Percentiles rank a stretch among this genome's conserved stretches.
Conservation (phyloP, 92 coral and sea anemone genomes). For the Palythoa heliodiscus region DNA sequence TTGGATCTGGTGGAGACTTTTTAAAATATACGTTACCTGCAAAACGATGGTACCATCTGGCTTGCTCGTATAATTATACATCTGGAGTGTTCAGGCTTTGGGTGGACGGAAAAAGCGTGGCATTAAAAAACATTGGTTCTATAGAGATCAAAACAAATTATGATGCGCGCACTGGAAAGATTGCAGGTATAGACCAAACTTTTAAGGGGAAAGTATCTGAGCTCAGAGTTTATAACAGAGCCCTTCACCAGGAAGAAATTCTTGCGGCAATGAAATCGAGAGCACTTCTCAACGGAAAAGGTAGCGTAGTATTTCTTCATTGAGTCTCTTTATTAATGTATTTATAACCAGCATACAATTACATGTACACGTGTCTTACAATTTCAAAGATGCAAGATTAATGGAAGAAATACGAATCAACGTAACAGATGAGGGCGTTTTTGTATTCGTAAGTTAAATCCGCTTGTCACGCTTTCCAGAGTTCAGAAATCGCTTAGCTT, state of each 20-base stretch:
- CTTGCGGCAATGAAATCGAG: constrained; percentile 16
- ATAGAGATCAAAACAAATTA: background rate
- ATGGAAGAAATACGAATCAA: too few species aligned
- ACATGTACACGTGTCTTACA: too few species aligned
- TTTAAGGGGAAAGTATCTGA: constrained; percentile 11
- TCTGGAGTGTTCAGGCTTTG: constrained; percentile 13
- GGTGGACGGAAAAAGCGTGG: constrained; percentile 12
- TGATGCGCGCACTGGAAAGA: background rate
- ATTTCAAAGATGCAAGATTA: too few species aligned
- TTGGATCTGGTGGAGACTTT: too few species aligned
- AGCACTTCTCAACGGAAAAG: constrained; percentile 1
- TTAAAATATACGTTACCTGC: background rate
- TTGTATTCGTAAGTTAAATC: too few species aligned
- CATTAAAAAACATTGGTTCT: background rate
- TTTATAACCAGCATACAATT: too few species aligned
- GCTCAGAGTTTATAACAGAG: constrained; percentile 26
- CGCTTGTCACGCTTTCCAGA: too few species aligned
- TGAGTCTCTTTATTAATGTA: too few species aligned
- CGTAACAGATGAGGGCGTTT: too few species aligned
- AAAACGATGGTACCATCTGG: background rate
- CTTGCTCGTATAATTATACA: constrained; percentile 24
- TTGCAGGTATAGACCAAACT: too few species aligned
- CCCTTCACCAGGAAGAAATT: constrained; percentile 11
- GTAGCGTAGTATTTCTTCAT: background rate
- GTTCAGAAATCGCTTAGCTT: too few species aligned